Conservation (phyloP, 2,888 invertebrate species). For the Theodoxus fluviatilis region DNA sequence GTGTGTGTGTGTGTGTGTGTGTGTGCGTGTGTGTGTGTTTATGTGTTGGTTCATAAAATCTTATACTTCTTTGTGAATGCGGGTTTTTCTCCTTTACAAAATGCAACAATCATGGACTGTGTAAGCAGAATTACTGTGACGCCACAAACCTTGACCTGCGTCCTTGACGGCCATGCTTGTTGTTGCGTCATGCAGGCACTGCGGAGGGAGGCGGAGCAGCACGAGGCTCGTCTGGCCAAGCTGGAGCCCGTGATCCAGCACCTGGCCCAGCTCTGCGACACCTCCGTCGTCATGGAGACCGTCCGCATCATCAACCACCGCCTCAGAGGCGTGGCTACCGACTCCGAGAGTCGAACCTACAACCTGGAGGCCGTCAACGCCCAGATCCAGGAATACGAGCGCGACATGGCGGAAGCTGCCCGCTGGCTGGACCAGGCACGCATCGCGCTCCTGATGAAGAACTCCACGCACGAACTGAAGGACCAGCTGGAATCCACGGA, state of each 20-base stretch:
- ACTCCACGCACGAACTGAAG: constrained; percentile 47
- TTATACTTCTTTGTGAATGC: too few relatives aligned
- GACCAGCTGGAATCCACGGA: too few relatives aligned
- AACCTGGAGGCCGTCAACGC: constrained; percentile 89
- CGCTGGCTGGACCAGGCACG: constrained; percentile 88
- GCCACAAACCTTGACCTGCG: too few relatives aligned
- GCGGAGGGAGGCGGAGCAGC: constrained; percentile 44
- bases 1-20: not conserved
- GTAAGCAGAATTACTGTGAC: too few relatives aligned
- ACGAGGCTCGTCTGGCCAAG: constrained; percentile 44
- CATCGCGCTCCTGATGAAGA: constrained; percentile 56
- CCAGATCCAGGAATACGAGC: constrained; percentile 96
- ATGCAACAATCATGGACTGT: too few relatives aligned
- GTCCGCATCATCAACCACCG: constrained; percentile 43
- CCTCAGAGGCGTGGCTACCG: constrained; percentile 39
- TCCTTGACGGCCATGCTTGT: not conserved
- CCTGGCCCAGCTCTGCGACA: constrained; percentile 48
- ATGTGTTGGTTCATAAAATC: not conserved
- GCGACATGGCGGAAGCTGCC: constrained; percentile 87
- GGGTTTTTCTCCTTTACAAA: too few relatives aligned
- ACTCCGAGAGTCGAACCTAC: constrained; percentile 66
- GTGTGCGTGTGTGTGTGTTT: not conserved
- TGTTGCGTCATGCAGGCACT: constrained; percentile 39
- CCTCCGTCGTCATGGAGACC: constrained; percentile 38
- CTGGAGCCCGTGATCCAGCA: constrained; percentile 47